phyloP scores from a whole-genome alignment of 2,797 vertebrate species.

The Tamandua tetradactyla region DNA sequence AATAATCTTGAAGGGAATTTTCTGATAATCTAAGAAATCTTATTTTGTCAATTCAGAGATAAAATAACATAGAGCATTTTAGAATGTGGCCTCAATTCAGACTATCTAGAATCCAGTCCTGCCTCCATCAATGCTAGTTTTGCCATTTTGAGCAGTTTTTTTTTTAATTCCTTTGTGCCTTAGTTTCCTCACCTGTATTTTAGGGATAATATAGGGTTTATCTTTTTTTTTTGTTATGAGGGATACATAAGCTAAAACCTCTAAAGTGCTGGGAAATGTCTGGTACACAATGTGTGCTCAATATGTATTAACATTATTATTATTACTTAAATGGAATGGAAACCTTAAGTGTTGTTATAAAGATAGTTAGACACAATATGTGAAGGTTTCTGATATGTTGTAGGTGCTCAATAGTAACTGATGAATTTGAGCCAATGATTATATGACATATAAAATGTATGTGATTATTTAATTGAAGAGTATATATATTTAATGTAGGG shows the following conservation, averaged over 20 bases:
- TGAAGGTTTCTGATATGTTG: neutral
- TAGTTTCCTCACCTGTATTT: neutral
- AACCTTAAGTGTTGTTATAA: neutral
- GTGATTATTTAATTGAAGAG: neutral
- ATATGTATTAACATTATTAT: neutral
- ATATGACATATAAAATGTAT: neutral
- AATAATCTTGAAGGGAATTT: neutral
- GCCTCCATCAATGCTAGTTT: neutral
- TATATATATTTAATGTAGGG: neutral
- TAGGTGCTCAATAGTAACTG: neutral
- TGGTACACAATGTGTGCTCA: neutral
- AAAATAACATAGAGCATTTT: neutral
- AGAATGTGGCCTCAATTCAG: neutral
- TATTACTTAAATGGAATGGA: neutral
- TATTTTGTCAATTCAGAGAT: neutral
- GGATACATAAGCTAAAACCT: slow-evolving; percentile 25
- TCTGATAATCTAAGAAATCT: slow-evolving; percentile 5
- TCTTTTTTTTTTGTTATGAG: neutral
- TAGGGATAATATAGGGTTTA: neutral
- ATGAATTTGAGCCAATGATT: neutral
- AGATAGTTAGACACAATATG: neutral
- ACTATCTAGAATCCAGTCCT: neutral
- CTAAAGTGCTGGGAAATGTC: neutral
- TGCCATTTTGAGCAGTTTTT: neutral
- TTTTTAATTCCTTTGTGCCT: neutral